phyloP scores from a whole-genome alignment of 2,888 invertebrate genomes.

The Thumatha senex region DNA sequence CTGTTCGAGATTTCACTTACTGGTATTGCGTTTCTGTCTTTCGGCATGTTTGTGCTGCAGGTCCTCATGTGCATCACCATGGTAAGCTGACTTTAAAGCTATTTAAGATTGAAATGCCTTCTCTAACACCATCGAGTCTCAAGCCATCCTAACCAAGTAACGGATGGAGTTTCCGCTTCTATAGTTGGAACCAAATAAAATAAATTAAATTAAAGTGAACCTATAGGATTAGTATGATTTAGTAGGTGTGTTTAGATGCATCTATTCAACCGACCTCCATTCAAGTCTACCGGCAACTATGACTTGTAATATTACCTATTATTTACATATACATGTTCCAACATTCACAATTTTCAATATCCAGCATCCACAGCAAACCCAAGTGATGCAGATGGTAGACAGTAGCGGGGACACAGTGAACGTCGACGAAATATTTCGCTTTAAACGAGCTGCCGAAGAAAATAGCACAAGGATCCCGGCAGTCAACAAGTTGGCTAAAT shows the following conservation, averaged over 20 bases:
- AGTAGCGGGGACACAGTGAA: constrained; percentile 60
- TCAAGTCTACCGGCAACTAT: too few relatives aligned
- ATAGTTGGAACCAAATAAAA: too few relatives aligned
- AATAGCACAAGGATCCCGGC: constrained; percentile 60
- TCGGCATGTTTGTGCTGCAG: constrained; percentile 91
- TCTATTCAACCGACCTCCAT: too few relatives aligned
- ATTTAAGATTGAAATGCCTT: not conserved
- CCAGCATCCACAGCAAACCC: constrained; percentile 66
- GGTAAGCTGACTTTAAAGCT: constrained; percentile 65
- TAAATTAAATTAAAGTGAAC: too few relatives aligned
- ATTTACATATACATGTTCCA: too few relatives aligned
- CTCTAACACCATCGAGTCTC: not conserved
- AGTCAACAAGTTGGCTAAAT: constrained; percentile 82
- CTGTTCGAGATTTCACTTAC: constrained; percentile 92
- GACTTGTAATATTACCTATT: too few relatives aligned
- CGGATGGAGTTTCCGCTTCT: too few relatives aligned
- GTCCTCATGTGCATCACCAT: constrained; percentile 89
- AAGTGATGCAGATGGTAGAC: constrained; percentile 76
- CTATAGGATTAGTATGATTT: too few relatives aligned
- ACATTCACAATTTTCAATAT: constrained; percentile 7
- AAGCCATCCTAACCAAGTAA: too few relatives aligned
- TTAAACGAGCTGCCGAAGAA: constrained; percentile 59
- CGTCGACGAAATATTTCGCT: constrained; percentile 73
- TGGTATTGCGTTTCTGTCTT: constrained; percentile 91
- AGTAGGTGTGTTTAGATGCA: too few relatives aligned